A percentile compares a stretch with the other conserved stretches of the same genome.
phyloP scores from a whole-genome alignment of 2,113 vertebrate species.

The Anarhynchus alexandrinus region DNA sequence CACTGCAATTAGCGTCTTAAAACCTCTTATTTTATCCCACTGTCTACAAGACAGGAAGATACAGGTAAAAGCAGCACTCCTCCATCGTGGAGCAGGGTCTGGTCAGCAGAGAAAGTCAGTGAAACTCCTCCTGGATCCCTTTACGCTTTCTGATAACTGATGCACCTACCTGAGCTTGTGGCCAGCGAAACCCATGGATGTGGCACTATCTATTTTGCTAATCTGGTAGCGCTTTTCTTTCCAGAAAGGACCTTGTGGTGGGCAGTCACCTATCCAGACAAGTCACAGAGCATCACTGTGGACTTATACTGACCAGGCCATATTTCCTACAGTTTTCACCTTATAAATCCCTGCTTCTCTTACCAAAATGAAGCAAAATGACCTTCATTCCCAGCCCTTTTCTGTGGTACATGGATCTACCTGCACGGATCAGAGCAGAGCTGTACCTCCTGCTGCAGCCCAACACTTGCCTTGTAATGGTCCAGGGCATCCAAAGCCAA shows the following conservation, averaged over 20 bases:
- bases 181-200: not conserved
- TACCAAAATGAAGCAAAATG: not conserved
- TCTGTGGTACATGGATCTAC: not conserved
- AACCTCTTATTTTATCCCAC: not conserved
- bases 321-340: not conserved
- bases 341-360: not conserved
- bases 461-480: constrained; percentile 89
- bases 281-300: not conserved
- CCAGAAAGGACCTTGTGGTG: not conserved
- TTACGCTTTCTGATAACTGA: not conserved
- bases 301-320: not conserved
- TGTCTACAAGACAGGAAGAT: not conserved
- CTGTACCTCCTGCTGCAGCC: not conserved
- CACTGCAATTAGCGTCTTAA: not conserved
- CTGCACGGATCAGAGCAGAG: not conserved
- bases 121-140: not conserved
- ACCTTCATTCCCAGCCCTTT: not conserved
- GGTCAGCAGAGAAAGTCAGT: not conserved
- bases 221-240: not conserved
- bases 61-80: not conserved
- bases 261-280: not conserved
- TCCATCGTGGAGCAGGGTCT: not conserved
- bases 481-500: constrained; percentile 92
- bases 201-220: not conserved
- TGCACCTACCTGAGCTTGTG: not conserved